These are phyloP conservation scores for Aethina tumida DNA, from an alignment of 1,140 invertebrate genomes.

Conservation along the genomic window DNA sequence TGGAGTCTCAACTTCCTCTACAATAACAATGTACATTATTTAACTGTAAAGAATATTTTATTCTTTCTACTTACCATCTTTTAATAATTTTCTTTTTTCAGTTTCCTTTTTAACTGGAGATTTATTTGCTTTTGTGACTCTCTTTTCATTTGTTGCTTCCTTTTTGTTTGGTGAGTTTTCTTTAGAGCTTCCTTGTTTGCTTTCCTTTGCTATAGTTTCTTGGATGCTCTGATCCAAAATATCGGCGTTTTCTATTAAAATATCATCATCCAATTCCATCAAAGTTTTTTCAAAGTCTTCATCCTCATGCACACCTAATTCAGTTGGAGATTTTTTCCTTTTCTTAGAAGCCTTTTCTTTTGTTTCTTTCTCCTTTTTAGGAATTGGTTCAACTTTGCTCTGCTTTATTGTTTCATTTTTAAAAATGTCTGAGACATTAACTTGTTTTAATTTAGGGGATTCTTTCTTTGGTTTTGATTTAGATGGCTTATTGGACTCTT, in stretches of 20 bases:
- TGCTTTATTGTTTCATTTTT: conserved; percentile 29
- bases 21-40: too few relatives aligned
- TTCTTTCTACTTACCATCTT: too few relatives aligned
- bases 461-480: conserved; percentile 14
- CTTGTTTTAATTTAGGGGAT: conserved; percentile 18
- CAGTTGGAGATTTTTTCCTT: conserved; percentile 20
- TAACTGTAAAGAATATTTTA: too few relatives aligned
- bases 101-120: too few relatives aligned
- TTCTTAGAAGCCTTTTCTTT: conserved; percentile 27
- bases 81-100: too few relatives aligned
- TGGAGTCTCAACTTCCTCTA: too few relatives aligned
- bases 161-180: conserved; percentile 1
- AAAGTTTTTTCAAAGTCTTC: conserved; percentile 58
- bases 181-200: conserved; percentile 4
- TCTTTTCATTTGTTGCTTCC: too few relatives aligned
- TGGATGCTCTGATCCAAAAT: conserved; percentile 30
- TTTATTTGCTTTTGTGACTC: too few relatives aligned
- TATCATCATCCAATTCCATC: conserved; percentile 45
- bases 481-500: conserved; percentile 18
- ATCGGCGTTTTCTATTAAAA: conserved; percentile 26
- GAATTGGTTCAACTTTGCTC: conserved; percentile 34
- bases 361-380: conserved; percentile 25
- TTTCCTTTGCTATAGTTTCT: conserved; percentile 21
- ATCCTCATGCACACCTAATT: conserved; percentile 51
- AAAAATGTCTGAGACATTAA: conserved; percentile 34